These are phyloP conservation scores for Ligdia adustata DNA, from an alignment of 2,888 invertebrate species.

Conservation along the genomic window DNA sequence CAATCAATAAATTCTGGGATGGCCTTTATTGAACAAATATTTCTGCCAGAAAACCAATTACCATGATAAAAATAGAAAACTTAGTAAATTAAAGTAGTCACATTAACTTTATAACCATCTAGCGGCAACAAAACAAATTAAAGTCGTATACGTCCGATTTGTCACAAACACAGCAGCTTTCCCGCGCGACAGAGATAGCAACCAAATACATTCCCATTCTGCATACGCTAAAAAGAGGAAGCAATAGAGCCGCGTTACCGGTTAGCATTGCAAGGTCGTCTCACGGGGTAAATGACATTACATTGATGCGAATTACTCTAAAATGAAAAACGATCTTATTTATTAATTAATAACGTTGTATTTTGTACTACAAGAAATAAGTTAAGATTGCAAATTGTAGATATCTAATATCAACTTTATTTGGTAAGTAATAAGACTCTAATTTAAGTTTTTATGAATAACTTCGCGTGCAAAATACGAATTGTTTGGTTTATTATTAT, in stretches of 20 bases:
- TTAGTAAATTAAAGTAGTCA: too few relatives aligned
- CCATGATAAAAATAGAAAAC: too few relatives aligned
- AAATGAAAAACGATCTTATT: slow-evolving; percentile 30
- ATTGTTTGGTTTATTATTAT: too few relatives aligned
- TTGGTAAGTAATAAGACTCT: too few relatives aligned
- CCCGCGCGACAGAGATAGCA: slow-evolving; percentile 46
- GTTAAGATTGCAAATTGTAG: too few relatives aligned
- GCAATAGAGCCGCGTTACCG: slow-evolving; percentile 64
- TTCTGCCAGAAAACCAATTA: too few relatives aligned
- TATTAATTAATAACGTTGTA: slow-evolving; percentile 12
- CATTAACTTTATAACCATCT: slow-evolving; percentile 41
- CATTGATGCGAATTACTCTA: slow-evolving; percentile 22
- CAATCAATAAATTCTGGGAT: too few relatives aligned
- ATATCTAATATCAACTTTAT: too few relatives aligned
- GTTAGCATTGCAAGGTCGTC: slow-evolving; percentile 84
- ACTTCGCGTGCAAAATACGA: too few relatives aligned
- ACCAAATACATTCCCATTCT: slow-evolving; percentile 34
- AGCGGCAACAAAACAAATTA: slow-evolving; percentile 23
- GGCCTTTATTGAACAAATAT: too few relatives aligned
- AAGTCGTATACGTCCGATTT: slow-evolving; percentile 44
- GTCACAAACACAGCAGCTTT: slow-evolving; percentile 49
- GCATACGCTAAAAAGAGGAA: slow-evolving; percentile 47
- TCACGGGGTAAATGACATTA: slow-evolving; percentile 72
- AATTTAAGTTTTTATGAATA: too few relatives aligned
- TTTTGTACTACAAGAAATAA: too few relatives aligned